Percentiles rank a stretch among this genome's conserved stretches.
Evolutionary conservation across 2,888 invertebrate species (phyloP).

Genomic region (Nomada flava): DNA sequence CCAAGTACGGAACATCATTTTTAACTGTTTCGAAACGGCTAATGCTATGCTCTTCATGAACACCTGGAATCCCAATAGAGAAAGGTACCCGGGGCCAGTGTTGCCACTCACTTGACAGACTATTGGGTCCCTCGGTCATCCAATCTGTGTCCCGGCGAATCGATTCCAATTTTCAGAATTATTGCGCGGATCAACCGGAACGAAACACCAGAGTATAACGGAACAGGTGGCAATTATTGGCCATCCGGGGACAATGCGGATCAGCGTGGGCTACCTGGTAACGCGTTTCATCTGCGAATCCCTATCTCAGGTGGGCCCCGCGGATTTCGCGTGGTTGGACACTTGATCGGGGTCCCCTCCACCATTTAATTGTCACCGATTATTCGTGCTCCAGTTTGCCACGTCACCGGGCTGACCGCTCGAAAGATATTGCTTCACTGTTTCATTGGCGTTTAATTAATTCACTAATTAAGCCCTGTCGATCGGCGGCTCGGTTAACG

Average conservation of each 20-base stretch:
- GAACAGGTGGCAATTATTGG: slow-evolving; percentile 30
- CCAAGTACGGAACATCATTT: no score
- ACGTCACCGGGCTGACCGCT: slow-evolving; percentile 42
- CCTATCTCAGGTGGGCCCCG: slow-evolving; percentile 28
- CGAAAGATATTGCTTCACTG: slow-evolving; percentile 52
- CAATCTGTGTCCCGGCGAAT: no score
- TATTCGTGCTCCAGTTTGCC: slow-evolving; percentile 63
- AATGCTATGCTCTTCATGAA: no score
- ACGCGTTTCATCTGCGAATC: slow-evolving; percentile 25
- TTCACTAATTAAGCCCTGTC: slow-evolving; percentile 59
- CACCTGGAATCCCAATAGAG: no score
- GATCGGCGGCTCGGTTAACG: slow-evolving; percentile 37
- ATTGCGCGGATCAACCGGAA: no score
- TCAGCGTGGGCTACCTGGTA: slow-evolving; percentile 6
- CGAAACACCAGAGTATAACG: neutral
- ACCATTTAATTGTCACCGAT: slow-evolving; percentile 62
- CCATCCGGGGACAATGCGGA: neutral
- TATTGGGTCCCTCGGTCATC: no score
- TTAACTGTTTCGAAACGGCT: no score
- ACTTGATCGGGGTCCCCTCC: slow-evolving; percentile 49
- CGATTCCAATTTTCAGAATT: no score
- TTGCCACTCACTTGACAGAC: no score
- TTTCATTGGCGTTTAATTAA: slow-evolving; percentile 62
- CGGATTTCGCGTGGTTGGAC: slow-evolving; percentile 23
- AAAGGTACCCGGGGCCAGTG: no score